Percentiles rank a stretch among this genome's conserved stretches.
phyloP scores from a whole-genome alignment of 2,888 invertebrate species.

The Belgica antarctica region DNA sequence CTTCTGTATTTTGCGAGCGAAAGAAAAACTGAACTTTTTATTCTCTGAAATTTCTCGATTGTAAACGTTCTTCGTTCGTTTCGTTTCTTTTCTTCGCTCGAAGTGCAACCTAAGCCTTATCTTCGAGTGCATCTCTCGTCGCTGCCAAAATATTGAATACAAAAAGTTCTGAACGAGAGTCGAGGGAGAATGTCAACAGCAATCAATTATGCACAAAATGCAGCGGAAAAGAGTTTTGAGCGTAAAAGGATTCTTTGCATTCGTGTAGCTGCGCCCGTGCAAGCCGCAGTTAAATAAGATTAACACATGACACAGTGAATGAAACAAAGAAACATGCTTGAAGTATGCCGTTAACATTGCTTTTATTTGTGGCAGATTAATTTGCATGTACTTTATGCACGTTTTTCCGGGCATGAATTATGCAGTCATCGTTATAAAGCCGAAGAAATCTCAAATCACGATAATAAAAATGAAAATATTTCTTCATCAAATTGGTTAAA shows the following conservation, averaged over 20 bases:
- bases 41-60: conserved; percentile 12
- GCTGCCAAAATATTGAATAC: not conserved
- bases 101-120: not conserved
- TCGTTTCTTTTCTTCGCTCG: not conserved
- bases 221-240: not conserved
- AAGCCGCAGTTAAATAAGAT: not conserved
- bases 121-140: conserved; percentile 18
- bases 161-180: conserved; percentile 13
- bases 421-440: conserved; percentile 23
- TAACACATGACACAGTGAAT: conserved; percentile 18
- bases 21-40: not conserved
- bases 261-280: conserved; percentile 3
- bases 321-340: not conserved
- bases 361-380: conserved; percentile 23
- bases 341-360: not conserved
- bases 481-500: conserved; percentile 27
- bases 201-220: conserved; percentile 36
- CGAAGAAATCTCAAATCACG: conserved; percentile 16
- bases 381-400: conserved; percentile 16
- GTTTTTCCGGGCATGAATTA: conserved; percentile 26
- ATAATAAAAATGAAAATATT: not conserved
- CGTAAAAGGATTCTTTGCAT: not conserved
- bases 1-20: too few relatives aligned
- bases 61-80: not conserved
- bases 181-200: conserved; percentile 27